Base-by-base conservation (phyloP, 2,113 vertebrate genomes). In the Craseonycteris thonglongyai region DNA sequence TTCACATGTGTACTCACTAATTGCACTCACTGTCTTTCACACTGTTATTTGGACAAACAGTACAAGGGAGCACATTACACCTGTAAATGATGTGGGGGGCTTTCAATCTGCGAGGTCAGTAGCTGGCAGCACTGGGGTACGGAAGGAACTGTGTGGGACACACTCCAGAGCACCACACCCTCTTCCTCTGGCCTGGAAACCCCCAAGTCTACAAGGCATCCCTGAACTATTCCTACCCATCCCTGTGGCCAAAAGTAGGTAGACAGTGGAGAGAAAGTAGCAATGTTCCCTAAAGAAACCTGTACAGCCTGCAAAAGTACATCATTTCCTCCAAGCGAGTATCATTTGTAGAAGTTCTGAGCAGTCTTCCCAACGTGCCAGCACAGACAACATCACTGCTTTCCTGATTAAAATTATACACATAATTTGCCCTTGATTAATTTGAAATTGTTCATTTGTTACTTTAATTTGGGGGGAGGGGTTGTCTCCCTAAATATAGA, bases 61-160 rank as follows among this genome's bases (percentile, higher is more conserved):
- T 38, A 79, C 78, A 95, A 75, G 85, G 69, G 38, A 61, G 59
- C 51, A n/a, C 5, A 38, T 30, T 63, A 95, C 80, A 89, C 54
- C 75, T 63, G 66, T 42, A 92, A 68, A 78, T 12, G 76, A 63
- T 68, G 89, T 40, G 89, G 0, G 28, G 18, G 65, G 33, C 91
- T 81, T 80, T 78, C 79, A 6, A n/a, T 78, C 30, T 71, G 14
- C 80, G 49, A 85, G 82, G 91, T 51, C 74, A 65, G 88, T n/a
- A 79, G 95, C 68, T n/a, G 45, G 51, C 8, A 22, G 86, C 75
- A 22, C 8, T 5, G 81, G 54, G 80, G 38, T 16, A 66, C 40
- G 0, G n/a, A 51, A 66, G 68, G 51, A 21, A n/a, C 12, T 7
- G 38, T 8, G 2, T 74, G 0, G 0, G 22, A 49, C n/a, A 9